Base-by-base conservation (phyloP, 2,888 invertebrate genomes). In the Clunio marinus region DNA sequence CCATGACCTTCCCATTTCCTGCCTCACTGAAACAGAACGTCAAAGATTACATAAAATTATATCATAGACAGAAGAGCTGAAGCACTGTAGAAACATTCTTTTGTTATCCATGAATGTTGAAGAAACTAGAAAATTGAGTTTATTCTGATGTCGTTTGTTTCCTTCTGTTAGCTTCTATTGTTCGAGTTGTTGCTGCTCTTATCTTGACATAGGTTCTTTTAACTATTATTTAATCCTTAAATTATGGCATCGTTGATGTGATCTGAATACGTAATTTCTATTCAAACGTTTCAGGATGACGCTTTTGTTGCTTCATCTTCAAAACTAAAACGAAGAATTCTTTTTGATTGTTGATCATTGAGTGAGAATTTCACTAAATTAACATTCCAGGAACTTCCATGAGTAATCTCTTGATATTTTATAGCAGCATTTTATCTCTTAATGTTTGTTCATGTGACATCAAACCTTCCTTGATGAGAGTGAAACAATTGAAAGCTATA, bases 1-100 rank as follows among this genome's bases (percentile, higher is more conserved):
- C 22, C 62, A 62, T 62, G 63, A 63, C 63, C 63, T 63, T 63
- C 63, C 63, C 63, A 63, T 63, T 63, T 63, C 63, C 63, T 63
- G 63, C 63, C 27, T 60, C 24, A 41, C 15, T 37, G 60, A 24
- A 60, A 37, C 20, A 37, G 24, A 37, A 63, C 60, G 60, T 60
- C 7, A 15, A 41, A 60, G 60, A 60, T 60, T 60, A 63, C 45
- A 51, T 51, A 17, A 37, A 37, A 20, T 22, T 60, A 22, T 60
- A 35, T 60, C 15, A n/a, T 35, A 60, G 60, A 7, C 41, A 37
- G 35, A 60, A 60, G 60, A 60, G 60, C n/a, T 22, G 24, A 17
- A 28, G 15, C 28, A 24, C 17, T n/a, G n/a, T n/a, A 45, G 24
- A 63, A 63, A 63, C 37, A 63, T 63, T 63, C 63, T 63, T 63